These are phyloP conservation scores for Pseudanteris insignis DNA, from an alignment of 2,888 invertebrate species.

Conservation along the genomic window DNA sequence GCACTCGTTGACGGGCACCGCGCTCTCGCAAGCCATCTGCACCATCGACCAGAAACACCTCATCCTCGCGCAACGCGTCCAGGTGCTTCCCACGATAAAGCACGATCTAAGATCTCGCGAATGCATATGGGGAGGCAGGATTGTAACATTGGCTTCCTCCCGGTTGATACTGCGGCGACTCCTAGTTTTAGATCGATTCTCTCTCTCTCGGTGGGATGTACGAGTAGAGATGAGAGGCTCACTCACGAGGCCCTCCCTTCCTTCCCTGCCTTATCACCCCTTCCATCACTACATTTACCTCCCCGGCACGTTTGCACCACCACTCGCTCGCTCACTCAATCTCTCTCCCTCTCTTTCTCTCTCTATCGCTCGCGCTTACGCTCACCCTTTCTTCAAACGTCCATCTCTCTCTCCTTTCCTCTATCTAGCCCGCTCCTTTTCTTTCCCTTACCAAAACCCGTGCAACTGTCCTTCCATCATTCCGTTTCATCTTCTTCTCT, in stretches of 20 bases:
- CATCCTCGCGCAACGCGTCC: conserved; percentile 50
- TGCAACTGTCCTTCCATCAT: too few species aligned
- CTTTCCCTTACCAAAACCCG: conserved; percentile 6
- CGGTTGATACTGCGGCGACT: conserved; percentile 65
- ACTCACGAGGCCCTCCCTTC: conserved; percentile 46
- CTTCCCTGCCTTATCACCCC: neutral
- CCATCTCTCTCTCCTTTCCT: conserved; percentile 12
- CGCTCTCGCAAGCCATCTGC: conserved; percentile 46
- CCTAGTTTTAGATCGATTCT: conserved; percentile 66
- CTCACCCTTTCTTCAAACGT: too few species aligned
- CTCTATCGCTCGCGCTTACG: too few species aligned
- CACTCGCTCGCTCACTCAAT: neutral
- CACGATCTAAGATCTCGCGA: conserved; percentile 59
- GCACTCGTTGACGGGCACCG: conserved; percentile 48
- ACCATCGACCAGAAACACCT: conserved; percentile 50
- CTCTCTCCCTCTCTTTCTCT: conserved; percentile 2
- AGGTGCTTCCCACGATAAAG: conserved; percentile 51
- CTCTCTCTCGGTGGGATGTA: conserved; percentile 53
- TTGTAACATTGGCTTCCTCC: conserved; percentile 63
- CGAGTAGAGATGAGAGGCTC: conserved; percentile 51
- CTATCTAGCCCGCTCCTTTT: too few species aligned
- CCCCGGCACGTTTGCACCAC: too few species aligned
- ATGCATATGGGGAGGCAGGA: conserved; percentile 55
- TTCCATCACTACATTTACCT: too few species aligned
- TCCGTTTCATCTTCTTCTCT: conserved; percentile 2